Evolutionary conservation across 1,140 invertebrate genomes (phyloP).

Genomic region (Drosophila baimaii): DNA sequence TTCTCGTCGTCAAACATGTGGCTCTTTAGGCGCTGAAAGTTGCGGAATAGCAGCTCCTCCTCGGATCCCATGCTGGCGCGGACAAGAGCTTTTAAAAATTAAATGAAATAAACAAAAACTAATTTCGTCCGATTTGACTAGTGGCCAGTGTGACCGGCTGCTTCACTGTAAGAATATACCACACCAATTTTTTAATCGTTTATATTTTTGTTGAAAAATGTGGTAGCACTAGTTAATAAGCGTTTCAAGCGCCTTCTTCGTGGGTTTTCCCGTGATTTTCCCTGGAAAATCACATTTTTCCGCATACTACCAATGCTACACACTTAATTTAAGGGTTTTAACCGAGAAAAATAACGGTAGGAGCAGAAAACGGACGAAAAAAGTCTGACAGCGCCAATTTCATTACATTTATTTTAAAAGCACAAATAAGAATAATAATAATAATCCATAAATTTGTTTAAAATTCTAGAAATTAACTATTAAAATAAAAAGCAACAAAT

Average conservation of each 20-base stretch:
- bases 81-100: conserved; percentile 16
- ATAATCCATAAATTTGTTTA: neutral
- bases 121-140: conserved; percentile 16
- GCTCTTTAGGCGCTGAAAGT: conserved; percentile 64
- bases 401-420: neutral
- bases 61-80: conserved; percentile 46
- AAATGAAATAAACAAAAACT: conserved; percentile 42
- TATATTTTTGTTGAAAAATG: neutral
- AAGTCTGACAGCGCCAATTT: neutral
- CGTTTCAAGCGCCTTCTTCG: no score
- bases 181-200: neutral
- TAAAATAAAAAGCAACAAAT: neutral
- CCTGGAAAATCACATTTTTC: no score
- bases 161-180: neutral
- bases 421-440: neutral
- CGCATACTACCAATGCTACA: no score
- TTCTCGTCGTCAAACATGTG: conserved; percentile 85
- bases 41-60: conserved; percentile 70
- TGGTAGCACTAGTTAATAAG: neutral
- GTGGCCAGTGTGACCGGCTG: conserved; percentile 3
- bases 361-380: no score
- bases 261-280: neutral
- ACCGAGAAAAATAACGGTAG: no score
- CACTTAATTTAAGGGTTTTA: no score
- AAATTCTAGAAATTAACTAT: conserved; percentile 1